Evolutionary conservation across 2,113 vertebrate genomes (phyloP).

Genomic region (Pipa parva): DNA sequence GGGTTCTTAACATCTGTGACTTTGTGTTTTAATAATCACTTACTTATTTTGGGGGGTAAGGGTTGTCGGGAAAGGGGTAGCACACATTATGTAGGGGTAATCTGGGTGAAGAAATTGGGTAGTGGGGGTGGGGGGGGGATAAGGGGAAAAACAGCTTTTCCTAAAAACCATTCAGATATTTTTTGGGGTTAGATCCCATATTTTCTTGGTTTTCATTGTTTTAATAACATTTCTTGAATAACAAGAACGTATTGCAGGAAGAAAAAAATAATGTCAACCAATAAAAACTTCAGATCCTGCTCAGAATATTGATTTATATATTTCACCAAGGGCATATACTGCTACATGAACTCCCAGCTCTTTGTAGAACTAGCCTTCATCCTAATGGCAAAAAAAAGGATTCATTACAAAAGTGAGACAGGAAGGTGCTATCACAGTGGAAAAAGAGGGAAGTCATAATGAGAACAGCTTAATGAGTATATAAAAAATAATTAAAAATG

Average conservation of each 20-base stretch:
- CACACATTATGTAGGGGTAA: too few species aligned
- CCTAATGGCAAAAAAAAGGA: conserved; percentile 6
- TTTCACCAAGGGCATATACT: conserved; percentile 14
- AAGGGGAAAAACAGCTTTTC: too few species aligned
- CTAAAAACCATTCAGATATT: too few species aligned
- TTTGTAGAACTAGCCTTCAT: conserved; percentile 2
- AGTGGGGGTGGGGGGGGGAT: too few species aligned
- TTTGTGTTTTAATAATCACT: too few species aligned
- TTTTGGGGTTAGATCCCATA: too few species aligned
- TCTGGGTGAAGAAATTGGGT: too few species aligned
- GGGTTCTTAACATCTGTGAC: too few species aligned
- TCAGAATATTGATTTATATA: conserved; percentile 13
- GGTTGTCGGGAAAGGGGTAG: too few species aligned
- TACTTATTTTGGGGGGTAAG: too few species aligned
- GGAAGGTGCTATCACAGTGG: conserved; percentile 5
- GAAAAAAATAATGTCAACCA: conserved; percentile 21
- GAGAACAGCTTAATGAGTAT: conserved; percentile 31
- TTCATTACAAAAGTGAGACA: conserved; percentile 27
- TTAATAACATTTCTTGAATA: conserved; percentile 7
- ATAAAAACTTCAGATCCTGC: conserved; percentile 19
- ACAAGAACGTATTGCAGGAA: conserved; percentile 13
- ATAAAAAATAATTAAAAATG: conserved; percentile 39
- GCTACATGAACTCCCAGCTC: conserved; percentile 6
- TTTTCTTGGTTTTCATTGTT: neutral
- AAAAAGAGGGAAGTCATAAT: conserved; percentile 18